Conservation (phyloP, 2,797 vertebrate species). For the Pogonophryne albipinna region DNA sequence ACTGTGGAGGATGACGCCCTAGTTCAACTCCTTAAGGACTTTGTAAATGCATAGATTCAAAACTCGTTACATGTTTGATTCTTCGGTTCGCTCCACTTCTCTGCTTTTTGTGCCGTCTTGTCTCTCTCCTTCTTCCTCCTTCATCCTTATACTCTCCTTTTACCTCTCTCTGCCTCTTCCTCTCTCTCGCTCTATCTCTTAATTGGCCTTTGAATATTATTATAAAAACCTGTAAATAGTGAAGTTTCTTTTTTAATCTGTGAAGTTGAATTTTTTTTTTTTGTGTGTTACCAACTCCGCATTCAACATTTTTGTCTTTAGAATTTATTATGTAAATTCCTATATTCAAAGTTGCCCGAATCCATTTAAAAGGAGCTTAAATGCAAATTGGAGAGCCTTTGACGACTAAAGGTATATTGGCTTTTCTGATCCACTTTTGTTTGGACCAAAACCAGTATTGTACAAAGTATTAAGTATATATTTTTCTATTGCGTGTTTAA, state of each 20-base stretch:
- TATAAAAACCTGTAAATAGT: constrained; percentile 95
- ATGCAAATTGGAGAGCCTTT: constrained; percentile 99
- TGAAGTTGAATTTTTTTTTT: constrained; percentile 95
- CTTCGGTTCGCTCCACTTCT: constrained; percentile 72
- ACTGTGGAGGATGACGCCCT: constrained; percentile 86
- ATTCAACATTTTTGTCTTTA: constrained; percentile 97
- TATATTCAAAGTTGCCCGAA: constrained; percentile 99
- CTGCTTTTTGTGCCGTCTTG: constrained; percentile 69
- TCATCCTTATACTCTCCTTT: constrained; percentile 61
- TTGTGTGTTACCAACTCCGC: constrained; percentile 88
- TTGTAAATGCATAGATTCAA: constrained; percentile 91
- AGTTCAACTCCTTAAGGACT: constrained; percentile 86
- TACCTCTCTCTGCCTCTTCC: constrained; percentile 65
- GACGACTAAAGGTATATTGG: constrained; percentile 98
- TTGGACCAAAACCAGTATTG: constrained; percentile 99
- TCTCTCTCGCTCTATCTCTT: constrained; percentile 78
- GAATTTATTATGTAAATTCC: constrained; percentile 99
- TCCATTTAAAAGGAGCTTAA: constrained; percentile 99
- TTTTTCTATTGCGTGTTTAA: constrained; percentile 99
- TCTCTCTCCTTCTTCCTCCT: constrained; percentile 53
- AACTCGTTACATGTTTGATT: constrained; percentile 77
- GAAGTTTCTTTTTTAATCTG: constrained; percentile 91
- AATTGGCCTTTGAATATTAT: constrained; percentile 96
- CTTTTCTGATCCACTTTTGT: constrained; percentile 99
- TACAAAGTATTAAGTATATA: constrained; percentile 99